Conservation (phyloP, 2,888 invertebrate genomes). For the Drosophila mulleri region DNA sequence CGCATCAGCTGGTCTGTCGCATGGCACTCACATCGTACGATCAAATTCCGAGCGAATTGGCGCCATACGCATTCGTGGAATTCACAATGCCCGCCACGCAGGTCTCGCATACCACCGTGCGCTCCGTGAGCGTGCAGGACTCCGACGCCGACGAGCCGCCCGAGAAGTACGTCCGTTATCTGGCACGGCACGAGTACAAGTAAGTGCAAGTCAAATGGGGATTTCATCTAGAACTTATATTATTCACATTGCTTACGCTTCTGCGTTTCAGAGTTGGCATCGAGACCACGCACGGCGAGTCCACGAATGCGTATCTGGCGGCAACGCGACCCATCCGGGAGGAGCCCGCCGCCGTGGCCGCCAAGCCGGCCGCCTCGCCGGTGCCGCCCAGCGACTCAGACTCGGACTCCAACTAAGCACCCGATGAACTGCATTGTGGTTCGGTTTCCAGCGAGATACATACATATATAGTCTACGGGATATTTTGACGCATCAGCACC, state of each 20-base stretch:
- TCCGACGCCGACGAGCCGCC: conserved; percentile 95
- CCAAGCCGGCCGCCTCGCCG: conserved; percentile 84
- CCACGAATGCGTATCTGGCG: conserved; percentile 89
- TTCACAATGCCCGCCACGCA: conserved; percentile 99
- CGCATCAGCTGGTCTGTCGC: conserved; percentile 96
- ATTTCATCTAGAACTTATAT: not conserved
- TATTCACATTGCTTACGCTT: not conserved
- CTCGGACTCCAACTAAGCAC: conserved; percentile 86
- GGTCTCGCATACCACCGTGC: conserved; percentile 96
- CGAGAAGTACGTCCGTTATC: conserved; percentile 98
- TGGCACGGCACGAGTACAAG: conserved; percentile 98
- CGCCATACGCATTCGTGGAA: conserved; percentile 95
- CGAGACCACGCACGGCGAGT: conserved; percentile 92
- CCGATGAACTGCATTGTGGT: conserved; percentile 5
- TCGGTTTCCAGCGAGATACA: conserved; percentile 6
- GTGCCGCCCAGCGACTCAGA: conserved; percentile 86
- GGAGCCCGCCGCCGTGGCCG: conserved; percentile 76
- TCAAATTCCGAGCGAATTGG: conserved; percentile 96
- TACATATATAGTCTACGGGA: conserved; percentile 1
- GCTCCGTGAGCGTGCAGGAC: conserved; percentile 95
- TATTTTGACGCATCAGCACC: conserved; percentile 1
- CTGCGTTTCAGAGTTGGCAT: conserved; percentile 91
- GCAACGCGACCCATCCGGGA: conserved; percentile 87
- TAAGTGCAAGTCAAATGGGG: conserved; percentile 82
- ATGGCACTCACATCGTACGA: conserved; percentile 98